Conservation (phyloP, 1,140 invertebrate species). For the Ceratina australensis region DNA sequence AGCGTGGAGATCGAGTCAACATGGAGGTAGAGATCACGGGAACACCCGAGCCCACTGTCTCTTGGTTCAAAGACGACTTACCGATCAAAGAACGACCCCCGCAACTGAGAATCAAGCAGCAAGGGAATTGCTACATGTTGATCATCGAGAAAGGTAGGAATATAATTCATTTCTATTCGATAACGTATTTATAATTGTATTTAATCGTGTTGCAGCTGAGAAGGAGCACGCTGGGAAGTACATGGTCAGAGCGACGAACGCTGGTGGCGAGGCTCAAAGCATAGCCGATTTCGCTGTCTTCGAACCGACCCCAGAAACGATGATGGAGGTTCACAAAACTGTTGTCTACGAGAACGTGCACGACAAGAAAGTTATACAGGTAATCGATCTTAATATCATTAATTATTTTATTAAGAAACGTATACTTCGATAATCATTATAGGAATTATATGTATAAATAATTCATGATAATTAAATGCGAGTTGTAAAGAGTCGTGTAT, state of each 20-base stretch:
- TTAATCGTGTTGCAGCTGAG: constrained; percentile 76
- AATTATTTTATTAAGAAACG: too few relatives aligned
- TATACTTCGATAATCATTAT: too few relatives aligned
- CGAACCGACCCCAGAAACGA: constrained; percentile 84
- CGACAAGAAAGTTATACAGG: constrained; percentile 74
- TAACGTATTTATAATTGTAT: too few relatives aligned
- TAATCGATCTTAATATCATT: constrained; percentile 47
- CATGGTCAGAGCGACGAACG: constrained; percentile 86
- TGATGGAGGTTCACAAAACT: constrained; percentile 85
- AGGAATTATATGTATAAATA: too few relatives aligned
- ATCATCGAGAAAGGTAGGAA: constrained; percentile 87
- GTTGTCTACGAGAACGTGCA: constrained; percentile 82
- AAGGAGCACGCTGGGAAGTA: constrained; percentile 85
- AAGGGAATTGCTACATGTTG: constrained; percentile 84
- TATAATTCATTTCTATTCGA: not conserved
- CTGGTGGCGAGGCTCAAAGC: constrained; percentile 88
- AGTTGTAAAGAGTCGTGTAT: constrained; percentile 14
- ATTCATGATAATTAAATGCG: too few relatives aligned
- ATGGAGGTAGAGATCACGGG: constrained; percentile 91
- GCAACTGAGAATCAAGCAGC: constrained; percentile 81
- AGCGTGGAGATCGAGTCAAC: constrained; percentile 85
- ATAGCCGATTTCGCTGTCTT: constrained; percentile 88
- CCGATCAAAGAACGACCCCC: constrained; percentile 79
- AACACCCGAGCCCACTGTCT: constrained; percentile 85
- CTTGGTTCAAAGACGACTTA: constrained; percentile 87